Percentiles rank a stretch among this genome's conserved stretches.
Conservation (phyloP, 1,140 invertebrate species). For the Pomacea maculata region DNA sequence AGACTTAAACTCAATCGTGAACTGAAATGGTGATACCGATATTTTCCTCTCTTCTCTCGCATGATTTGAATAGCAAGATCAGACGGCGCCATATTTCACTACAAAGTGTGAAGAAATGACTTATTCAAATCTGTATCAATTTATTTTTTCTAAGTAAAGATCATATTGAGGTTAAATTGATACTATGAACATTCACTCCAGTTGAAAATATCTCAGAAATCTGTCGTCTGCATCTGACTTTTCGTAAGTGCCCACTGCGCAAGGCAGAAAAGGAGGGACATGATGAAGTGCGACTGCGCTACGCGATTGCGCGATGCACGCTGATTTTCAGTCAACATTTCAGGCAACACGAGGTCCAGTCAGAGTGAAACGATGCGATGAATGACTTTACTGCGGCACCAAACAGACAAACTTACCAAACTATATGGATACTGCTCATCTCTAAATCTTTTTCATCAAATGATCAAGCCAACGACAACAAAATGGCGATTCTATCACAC, state of each 20-base stretch:
- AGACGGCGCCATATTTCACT: no score
- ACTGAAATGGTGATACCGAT: no score
- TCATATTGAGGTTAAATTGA: no score
- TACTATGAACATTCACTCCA: no score
- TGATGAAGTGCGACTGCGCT: constrained; percentile 38
- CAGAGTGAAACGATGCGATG: neutral
- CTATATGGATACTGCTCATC: neutral
- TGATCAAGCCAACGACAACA: neutral
- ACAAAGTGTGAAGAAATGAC: no score
- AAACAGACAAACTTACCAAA: neutral
- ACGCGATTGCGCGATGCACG: constrained; percentile 33
- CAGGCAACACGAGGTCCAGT: neutral
- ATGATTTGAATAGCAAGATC: no score
- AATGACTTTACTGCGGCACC: neutral
- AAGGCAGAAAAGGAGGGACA: constrained; percentile 20
- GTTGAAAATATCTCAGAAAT: neutral
- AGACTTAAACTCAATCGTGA: no score
- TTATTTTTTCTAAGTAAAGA: no score
- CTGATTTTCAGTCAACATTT: constrained; percentile 8
- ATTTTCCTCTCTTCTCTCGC: no score
- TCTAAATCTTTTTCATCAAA: neutral
- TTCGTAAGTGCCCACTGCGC: constrained; percentile 31
- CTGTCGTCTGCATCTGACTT: constrained; percentile 27
- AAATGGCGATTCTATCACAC: constrained; percentile 11
- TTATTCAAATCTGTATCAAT: no score